Evolutionary conservation across 2,888 invertebrate species (phyloP).

Genomic region (Podotricha telesiphe): DNA sequence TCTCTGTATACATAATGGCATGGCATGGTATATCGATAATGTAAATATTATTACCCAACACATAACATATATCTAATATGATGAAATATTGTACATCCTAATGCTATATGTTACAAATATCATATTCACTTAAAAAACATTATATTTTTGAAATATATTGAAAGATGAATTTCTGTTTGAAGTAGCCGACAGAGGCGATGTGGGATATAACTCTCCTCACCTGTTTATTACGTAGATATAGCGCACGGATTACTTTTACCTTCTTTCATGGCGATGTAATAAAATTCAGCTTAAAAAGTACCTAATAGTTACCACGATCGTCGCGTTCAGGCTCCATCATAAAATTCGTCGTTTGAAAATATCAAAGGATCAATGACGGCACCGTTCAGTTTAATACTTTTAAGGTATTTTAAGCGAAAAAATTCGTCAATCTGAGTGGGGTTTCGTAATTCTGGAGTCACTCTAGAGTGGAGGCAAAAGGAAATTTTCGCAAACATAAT

Average conservation of each 20-base stretch:
- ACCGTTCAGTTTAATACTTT: conserved; percentile 21
- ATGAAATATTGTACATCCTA: not conserved
- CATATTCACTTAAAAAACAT: not conserved
- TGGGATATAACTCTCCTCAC: conserved; percentile 60
- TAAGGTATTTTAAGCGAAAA: conserved; percentile 5
- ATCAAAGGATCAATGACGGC: conserved; percentile 19
- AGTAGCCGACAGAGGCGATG: conserved; percentile 37
- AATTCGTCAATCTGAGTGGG: not conserved
- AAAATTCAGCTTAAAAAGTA: conserved; percentile 80
- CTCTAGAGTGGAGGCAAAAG: conserved; percentile 38
- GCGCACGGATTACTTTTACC: conserved; percentile 76
- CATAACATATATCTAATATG: not conserved
- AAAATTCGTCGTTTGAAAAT: conserved; percentile 30
- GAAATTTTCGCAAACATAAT: conserved; percentile 50
- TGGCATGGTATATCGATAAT: conserved; percentile 11
- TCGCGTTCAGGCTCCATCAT: conserved; percentile 41
- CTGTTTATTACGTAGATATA: conserved; percentile 46
- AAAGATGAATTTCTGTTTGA: conserved; percentile 38
- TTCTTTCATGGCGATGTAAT: conserved; percentile 79
- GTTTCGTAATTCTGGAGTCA: not conserved
- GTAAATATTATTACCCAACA: not conserved
- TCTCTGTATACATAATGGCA: conserved; percentile 24
- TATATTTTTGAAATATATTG: conserved; percentile 10
- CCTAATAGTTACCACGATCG: conserved; percentile 52
- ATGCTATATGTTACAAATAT: conserved; percentile 2